phyloP scores from a whole-genome alignment of 2,888 invertebrate genomes.

The Acrobasis consociella region DNA sequence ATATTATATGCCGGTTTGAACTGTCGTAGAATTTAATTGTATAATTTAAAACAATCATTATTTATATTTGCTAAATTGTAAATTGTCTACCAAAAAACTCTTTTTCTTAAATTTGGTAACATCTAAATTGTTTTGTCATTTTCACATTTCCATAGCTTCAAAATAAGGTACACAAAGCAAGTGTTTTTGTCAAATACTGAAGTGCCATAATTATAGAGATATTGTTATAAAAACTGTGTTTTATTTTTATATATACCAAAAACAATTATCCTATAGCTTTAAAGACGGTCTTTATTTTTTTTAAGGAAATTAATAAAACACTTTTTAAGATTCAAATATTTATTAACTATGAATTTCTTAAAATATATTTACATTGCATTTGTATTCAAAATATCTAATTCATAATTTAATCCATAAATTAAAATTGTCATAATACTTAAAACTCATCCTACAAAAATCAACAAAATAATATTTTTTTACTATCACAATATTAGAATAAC shows the following conservation, averaged over 20 bases:
- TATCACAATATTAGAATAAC: too few species aligned
- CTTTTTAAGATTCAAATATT: too few species aligned
- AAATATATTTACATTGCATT: too few species aligned
- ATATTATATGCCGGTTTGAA: neutral
- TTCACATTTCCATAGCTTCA: constrained; percentile 37
- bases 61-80: neutral
- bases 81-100: too few species aligned
- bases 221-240: constrained; percentile 54
- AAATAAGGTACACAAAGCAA: constrained; percentile 42
- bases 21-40: neutral
- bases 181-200: constrained; percentile 52
- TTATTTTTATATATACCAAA: constrained; percentile 38
- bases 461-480: too few species aligned
- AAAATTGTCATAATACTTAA: too few species aligned
- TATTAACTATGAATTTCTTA: too few species aligned
- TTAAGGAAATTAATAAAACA: too few species aligned
- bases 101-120: neutral
- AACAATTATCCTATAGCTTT: neutral
- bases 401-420: too few species aligned
- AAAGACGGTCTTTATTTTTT: too few species aligned
- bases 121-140: neutral
- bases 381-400: too few species aligned
- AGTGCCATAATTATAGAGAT: constrained; percentile 68
- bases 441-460: too few species aligned
- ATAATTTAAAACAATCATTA: neutral